Base-by-base conservation (phyloP, 2,113 vertebrate genomes). In the Myanophis thanlyinensis region DNA sequence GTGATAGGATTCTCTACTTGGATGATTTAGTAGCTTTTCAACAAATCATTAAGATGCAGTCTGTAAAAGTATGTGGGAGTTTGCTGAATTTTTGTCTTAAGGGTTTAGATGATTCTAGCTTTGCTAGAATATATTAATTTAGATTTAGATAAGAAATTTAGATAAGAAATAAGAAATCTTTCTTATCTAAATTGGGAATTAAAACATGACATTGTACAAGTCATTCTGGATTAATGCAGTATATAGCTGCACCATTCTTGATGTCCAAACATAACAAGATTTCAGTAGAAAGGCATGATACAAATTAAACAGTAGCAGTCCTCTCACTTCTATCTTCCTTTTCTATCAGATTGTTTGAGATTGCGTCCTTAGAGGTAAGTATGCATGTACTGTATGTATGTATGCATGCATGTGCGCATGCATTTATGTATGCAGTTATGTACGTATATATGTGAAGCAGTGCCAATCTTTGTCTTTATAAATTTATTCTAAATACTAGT, bases 71-170 rank as follows among this genome's bases (percentile, higher is more conserved):
- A 5, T 51, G 5, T 92, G 9, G 0, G 54, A 18, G 52, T 93
- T 59, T 92, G 13, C 62, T 94, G 47, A 88, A 94, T 93, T 85
- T 44, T 93, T 87, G 91, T 47, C 92, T 59, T n/a, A 88, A 91
- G n/a, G 89, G 20, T 62, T 46, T 62, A 93, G 25, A 30, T 48
- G 47, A 20, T 47, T 93, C 67, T 0, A 0, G 25, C 93, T 86
- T 51, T 90, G 56, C 48, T n/a, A n/a, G n/a, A n/a, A n/a, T n/a
- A n/a, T n/a, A n/a, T n/a, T n/a, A n/a, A n/a, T n/a, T n/a, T n/a
- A n/a, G n/a, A n/a, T n/a, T n/a, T n/a, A n/a, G n/a, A n/a, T n/a
- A n/a, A n/a, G n/a, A n/a, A n/a, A n/a, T n/a, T n/a, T n/a, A n/a
- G n/a, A n/a, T n/a, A n/a, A n/a, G n/a, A n/a, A n/a, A n/a, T n/a